Evolutionary conservation across 2,113 vertebrate genomes (phyloP).

Genomic region (Formicarius rufipectus): DNA sequence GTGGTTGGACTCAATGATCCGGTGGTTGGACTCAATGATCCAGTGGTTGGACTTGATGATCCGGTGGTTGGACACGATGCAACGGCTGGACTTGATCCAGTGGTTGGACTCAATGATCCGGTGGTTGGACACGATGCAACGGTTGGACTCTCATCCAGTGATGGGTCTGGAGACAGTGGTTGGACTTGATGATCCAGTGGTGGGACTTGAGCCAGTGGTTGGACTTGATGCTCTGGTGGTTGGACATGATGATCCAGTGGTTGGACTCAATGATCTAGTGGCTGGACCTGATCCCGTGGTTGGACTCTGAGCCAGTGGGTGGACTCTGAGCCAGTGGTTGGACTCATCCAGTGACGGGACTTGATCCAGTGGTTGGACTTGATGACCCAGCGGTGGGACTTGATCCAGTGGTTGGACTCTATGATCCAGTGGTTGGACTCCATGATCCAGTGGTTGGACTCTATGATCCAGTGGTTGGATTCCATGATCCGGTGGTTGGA

Average conservation of each 20-base stretch:
- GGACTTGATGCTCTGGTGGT: not conserved
- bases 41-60: accelerated
- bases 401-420: too few species aligned
- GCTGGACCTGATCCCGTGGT: not conserved
- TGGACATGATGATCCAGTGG: not conserved
- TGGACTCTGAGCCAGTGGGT: not conserved
- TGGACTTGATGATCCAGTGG: not conserved
- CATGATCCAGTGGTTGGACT: not conserved
- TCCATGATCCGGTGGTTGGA: not conserved
- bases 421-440: too few species aligned
- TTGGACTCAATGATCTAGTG: not conserved
- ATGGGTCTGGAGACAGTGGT: not conserved
- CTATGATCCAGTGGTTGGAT: too few species aligned
- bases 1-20: accelerated
- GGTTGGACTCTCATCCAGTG: not conserved
- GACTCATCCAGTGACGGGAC: too few species aligned
- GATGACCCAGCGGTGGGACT: too few species aligned
- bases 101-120: not conserved
- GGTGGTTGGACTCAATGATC: not conserved
- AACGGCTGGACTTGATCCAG: not conserved
- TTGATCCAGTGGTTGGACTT: too few species aligned
- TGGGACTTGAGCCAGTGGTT: not conserved
- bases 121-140: not conserved
- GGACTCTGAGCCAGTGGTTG: too few species aligned
- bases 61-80: not conserved